Evolutionary conservation across 2,797 vertebrate species (phyloP), one percentile per base, ranked within the genome.

Genomic region (Rhynchotus rufescens): DNA sequence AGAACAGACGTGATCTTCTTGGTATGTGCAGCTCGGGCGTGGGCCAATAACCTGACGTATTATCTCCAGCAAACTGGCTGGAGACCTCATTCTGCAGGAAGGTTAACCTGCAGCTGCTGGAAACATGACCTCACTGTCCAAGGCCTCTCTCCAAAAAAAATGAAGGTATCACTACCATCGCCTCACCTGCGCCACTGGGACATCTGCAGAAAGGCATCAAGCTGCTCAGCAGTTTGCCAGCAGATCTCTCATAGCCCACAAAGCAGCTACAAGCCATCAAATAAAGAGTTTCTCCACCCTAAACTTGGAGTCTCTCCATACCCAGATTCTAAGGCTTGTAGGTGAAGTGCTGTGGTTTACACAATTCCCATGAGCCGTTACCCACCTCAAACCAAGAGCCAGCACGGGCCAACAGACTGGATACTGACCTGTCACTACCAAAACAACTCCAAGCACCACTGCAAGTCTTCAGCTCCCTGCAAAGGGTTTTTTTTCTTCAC

Each of bases 381-480:
- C 23, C 40, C 28, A 78, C 21, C 26, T 21, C 45, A 82, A 84
- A 68, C 0, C 1, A 2, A 84, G 0, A 52, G 56, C 6, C 30
- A 84, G 17, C 15, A 9, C 2, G 4, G 61, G 40, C 62, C 36
- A 86, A 52, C 6, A 66, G 30, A 17, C 81, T 62, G 57, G 52
- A 62, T 30, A 64, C 90, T 74, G 56, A 96, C 95, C 90, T 93
- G 66, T 30, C 34, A 44, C 51, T 40, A 78, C 59, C 30, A 69
- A 66, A 75, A 77, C 73, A 78, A 60, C 54, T 68, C 49, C 66
- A 64, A 79, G 66, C 44, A 92, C 69, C 71, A 61, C 15, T 6
- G 21, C 26, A 86, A 72, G 66, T 5, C 38, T 26, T 73, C 51
- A 66, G 56, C 80, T 15, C 32, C 80, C 73, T 64, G 57, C 71